A percentile compares a stretch with the other conserved stretches of the same genome.
Evolutionary conservation across 2,888 invertebrate species (phyloP).

Genomic region (Yponomeuta evonymella): DNA sequence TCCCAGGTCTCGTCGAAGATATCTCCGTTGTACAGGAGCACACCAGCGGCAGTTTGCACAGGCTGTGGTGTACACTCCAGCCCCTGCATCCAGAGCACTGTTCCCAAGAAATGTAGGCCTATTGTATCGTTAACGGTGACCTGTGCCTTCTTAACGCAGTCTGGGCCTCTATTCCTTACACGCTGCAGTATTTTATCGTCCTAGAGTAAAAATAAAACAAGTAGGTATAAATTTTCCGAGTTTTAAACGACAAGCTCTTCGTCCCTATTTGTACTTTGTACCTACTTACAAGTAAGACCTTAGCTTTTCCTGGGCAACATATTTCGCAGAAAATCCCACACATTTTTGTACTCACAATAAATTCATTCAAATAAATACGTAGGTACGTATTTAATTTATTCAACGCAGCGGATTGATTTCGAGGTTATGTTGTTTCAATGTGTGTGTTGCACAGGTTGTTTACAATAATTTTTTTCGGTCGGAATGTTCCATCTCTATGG

Average conservation of each 20-base stretch:
- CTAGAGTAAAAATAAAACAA: constrained; percentile 36
- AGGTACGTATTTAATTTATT: neutral
- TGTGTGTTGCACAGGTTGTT: too few relatives aligned
- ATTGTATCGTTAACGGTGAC: constrained; percentile 29
- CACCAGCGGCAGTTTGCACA: constrained; percentile 72
- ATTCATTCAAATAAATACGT: neutral
- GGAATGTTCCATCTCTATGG: too few relatives aligned
- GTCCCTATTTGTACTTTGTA: neutral
- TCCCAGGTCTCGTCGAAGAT: constrained; percentile 78
- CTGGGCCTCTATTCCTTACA: constrained; percentile 77
- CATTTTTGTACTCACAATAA: constrained; percentile 38
- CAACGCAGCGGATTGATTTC: neutral
- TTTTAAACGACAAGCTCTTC: neutral
- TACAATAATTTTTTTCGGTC: too few relatives aligned
- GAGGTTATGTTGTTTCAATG: too few relatives aligned
- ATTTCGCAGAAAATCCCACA: constrained; percentile 75
- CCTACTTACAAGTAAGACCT: neutral
- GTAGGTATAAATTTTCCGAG: neutral
- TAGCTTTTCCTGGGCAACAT: constrained; percentile 1
- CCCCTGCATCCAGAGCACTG: constrained; percentile 93
- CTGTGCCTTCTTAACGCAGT: constrained; percentile 42
- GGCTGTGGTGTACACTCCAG: constrained; percentile 80
- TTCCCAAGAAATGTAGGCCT: constrained; percentile 58
- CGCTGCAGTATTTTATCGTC: constrained; percentile 50
- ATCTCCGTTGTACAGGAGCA: constrained; percentile 93